Conservation (phyloP, 2,888 invertebrate genomes). For the Rhagophthalmus giganteus region DNA sequence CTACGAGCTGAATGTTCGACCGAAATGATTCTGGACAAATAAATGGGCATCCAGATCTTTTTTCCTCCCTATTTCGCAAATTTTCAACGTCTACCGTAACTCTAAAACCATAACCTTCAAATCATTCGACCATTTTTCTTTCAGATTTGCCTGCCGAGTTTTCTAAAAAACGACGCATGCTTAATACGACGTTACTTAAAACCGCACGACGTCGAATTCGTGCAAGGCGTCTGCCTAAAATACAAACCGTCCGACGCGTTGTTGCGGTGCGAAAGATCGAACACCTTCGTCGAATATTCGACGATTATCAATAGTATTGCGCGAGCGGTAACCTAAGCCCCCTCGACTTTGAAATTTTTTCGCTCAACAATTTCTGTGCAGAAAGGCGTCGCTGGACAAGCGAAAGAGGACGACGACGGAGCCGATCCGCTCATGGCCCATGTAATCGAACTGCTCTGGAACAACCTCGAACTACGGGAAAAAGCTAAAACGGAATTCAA, state of each 20-base stretch:
- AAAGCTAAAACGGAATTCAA: not conserved
- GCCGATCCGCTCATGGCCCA: not conserved
- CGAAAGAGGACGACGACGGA: no score
- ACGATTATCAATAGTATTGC: not conserved
- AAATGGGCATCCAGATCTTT: no score
- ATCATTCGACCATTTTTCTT: no score
- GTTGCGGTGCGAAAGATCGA: not conserved
- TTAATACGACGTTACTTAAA: not conserved
- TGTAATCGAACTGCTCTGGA: not conserved
- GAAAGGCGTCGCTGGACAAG: no score
- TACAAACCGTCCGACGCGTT: not conserved
- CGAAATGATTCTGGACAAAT: no score
- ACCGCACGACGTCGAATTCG: not conserved
- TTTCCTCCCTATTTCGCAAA: no score
- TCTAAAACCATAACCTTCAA: no score
- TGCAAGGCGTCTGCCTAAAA: conserved; percentile 1
- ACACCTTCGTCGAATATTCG: not conserved
- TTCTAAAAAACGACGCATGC: not conserved
- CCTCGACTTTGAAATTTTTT: no score
- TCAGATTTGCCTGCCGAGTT: not conserved
- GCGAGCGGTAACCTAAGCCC: no score
- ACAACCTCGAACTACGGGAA: not conserved
- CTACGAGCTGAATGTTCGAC: no score
- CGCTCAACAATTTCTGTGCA: no score
- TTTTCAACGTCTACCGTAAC: no score